Evolutionary conservation across 2,888 invertebrate species (phyloP).

Genomic region (Drosophila mercatorum): DNA sequence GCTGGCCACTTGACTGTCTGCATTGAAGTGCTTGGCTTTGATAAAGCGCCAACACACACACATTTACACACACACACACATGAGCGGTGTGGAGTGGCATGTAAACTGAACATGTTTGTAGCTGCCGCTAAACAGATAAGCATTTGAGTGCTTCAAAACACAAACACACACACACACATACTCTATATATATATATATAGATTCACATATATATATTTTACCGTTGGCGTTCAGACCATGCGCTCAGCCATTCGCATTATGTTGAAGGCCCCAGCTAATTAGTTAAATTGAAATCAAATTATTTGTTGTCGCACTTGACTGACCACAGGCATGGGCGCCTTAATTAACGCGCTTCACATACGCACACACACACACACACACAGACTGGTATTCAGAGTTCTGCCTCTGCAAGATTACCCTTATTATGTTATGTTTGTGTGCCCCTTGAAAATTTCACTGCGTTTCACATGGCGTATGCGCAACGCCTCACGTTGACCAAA

Average conservation of each 20-base stretch:
- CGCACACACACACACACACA: background rate
- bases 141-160: conserved; percentile 55
- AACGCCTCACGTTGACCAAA: conserved; percentile 14
- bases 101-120: conserved; percentile 53
- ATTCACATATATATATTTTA: conserved; percentile 8
- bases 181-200: background rate
- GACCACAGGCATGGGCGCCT: conserved; percentile 73
- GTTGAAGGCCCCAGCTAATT: conserved; percentile 80
- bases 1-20: conserved; percentile 71
- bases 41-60: conserved; percentile 52
- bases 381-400: background rate
- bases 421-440: conserved; percentile 40
- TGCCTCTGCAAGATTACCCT: conserved; percentile 37
- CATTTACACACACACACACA: conserved; percentile 8
- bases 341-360: conserved; percentile 74
- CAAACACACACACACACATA: conserved; percentile 16
- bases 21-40: conserved; percentile 69
- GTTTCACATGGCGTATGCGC: conserved; percentile 46
- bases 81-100: conserved; percentile 20
- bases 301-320: conserved; percentile 83
- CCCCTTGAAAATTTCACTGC: conserved; percentile 11
- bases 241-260: conserved; percentile 59
- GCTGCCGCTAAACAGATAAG: conserved; percentile 73
- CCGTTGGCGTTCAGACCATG: conserved; percentile 19
- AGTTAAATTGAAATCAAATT: conserved; percentile 84